Conservation (phyloP, 2,888 invertebrate genomes). For the Noctua pronuba region DNA sequence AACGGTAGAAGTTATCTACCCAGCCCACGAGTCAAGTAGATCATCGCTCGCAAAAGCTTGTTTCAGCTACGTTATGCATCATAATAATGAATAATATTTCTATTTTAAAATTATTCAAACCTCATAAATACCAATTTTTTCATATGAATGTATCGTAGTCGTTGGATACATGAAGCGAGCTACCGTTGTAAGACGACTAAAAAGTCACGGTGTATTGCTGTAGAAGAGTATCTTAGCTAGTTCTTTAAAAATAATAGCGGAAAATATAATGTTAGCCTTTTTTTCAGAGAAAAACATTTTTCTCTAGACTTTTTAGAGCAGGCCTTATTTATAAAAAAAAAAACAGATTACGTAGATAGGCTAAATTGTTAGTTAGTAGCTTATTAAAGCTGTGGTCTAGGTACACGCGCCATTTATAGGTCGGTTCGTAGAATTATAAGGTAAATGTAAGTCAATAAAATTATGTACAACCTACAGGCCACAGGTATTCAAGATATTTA, state of each 20-base stretch:
- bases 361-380: background rate
- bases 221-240: background rate
- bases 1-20: too few species aligned
- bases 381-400: background rate
- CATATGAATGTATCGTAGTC: too few species aligned
- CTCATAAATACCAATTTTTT: too few species aligned
- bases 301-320: background rate
- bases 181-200: too few species aligned
- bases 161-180: too few species aligned
- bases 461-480: background rate
- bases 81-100: too few species aligned
- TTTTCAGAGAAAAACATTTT: slow-evolving; percentile 11
- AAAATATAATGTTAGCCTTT: slow-evolving; percentile 3
- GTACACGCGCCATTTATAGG: background rate
- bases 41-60: too few species aligned
- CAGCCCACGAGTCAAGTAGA: too few species aligned
- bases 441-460: background rate
- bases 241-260: background rate
- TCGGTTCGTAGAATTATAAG: background rate
- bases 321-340: background rate
- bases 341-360: background rate
- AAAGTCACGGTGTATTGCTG: background rate
- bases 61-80: too few species aligned
- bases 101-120: too few species aligned
- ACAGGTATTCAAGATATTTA: background rate